phyloP scores from a whole-genome alignment of 2,113 vertebrate species.

The Elgaria multicarinata region DNA sequence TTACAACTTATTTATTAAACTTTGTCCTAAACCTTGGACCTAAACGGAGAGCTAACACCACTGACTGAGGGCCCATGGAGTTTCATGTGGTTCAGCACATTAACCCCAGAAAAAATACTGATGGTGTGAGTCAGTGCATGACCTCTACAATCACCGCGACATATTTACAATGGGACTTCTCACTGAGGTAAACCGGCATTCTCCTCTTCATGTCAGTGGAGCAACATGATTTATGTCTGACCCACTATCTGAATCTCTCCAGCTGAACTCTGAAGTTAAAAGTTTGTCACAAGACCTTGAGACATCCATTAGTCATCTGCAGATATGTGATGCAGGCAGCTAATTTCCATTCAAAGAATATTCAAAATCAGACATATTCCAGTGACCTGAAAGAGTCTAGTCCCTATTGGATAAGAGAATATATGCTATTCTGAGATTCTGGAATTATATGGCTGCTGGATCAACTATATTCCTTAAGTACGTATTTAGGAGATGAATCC shows the following conservation, averaged over 20 bases:
- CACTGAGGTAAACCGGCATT: not conserved
- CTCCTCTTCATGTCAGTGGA: not conserved
- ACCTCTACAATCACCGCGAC: not conserved
- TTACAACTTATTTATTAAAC: not conserved
- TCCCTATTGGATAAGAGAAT: not conserved
- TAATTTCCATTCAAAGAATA: conserved; percentile 16
- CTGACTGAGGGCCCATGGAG: not conserved
- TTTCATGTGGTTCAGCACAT: not conserved
- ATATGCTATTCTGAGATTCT: not conserved
- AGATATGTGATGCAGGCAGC: not conserved
- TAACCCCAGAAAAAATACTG: not conserved
- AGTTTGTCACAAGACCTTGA: conserved; percentile 32
- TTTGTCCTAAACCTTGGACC: not conserved
- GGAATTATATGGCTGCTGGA: not conserved
- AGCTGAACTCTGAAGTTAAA: conserved; percentile 20
- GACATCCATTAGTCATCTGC: not conserved
- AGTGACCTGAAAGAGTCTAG: not conserved
- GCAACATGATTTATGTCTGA: conserved; percentile 28
- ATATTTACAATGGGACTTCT: not conserved
- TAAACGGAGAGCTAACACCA: not conserved
- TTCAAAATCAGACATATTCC: conserved; percentile 1
- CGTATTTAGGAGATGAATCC: not conserved
- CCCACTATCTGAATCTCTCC: conserved; percentile 16
- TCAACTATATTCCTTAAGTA: not conserved
- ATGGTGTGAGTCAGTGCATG: not conserved